phyloP scores from a whole-genome alignment of 92 coral and sea anemone genomes.

The Porites rus region DNA sequence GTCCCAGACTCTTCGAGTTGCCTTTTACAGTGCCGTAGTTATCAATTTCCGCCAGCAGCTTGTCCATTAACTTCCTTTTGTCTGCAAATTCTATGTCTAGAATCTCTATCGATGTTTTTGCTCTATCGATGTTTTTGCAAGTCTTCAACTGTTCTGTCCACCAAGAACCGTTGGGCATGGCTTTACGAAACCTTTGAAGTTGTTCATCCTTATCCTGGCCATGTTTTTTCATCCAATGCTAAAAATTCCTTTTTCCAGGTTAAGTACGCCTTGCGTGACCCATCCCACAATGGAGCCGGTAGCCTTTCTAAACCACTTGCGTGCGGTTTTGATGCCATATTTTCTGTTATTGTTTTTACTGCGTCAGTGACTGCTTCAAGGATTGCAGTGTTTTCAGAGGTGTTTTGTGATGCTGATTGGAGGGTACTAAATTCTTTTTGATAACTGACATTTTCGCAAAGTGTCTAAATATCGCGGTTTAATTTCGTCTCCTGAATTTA shows the following conservation, averaged over 20 bases:
- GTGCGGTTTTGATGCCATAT: slow-evolving; percentile 44
- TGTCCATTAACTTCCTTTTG: slow-evolving; percentile 69
- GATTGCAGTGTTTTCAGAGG: slow-evolving; percentile 35
- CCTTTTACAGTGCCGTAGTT: slow-evolving; percentile 53
- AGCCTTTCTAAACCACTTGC: slow-evolving; percentile 52
- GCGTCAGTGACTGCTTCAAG: slow-evolving; percentile 58
- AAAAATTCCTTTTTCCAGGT: slow-evolving; percentile 70
- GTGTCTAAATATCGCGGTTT: slow-evolving; percentile 9
- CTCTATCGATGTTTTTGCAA: slow-evolving; percentile 53
- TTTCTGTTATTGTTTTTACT: slow-evolving; percentile 53
- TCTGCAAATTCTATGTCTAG: slow-evolving; percentile 73
- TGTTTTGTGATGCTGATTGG: slow-evolving; percentile 6
- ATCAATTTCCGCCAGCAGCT: slow-evolving; percentile 52
- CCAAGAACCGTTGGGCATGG: slow-evolving; percentile 68
- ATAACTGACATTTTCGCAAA: slow-evolving; percentile 19
- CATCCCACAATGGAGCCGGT: slow-evolving; percentile 77
- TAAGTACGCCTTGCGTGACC: slow-evolving; percentile 56
- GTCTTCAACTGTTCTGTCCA: slow-evolving; percentile 69
- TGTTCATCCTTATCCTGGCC: slow-evolving; percentile 74
- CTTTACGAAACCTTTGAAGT: slow-evolving; percentile 71
- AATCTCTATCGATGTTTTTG: slow-evolving; percentile 74
- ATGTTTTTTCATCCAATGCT: slow-evolving; percentile 72
- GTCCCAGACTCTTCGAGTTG: slow-evolving; percentile 62
- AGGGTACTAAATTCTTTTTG: slow-evolving; percentile 23
- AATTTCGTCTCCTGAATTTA: slow-evolving; percentile 40